These are phyloP conservation scores for Tylochromis polylepis DNA, from an alignment of 2,113 vertebrate genomes.

Conservation along the genomic window DNA sequence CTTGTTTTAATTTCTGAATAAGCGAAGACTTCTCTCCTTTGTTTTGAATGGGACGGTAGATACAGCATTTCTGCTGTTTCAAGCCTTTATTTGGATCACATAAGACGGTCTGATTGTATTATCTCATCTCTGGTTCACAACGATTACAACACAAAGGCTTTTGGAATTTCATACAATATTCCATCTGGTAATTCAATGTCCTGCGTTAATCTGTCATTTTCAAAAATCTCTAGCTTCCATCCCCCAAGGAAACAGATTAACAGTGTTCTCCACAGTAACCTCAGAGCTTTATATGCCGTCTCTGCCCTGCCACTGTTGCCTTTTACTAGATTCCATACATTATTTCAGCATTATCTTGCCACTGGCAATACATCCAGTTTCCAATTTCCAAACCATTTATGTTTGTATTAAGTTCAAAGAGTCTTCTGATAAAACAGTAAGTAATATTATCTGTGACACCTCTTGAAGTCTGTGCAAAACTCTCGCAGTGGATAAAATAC, in stretches of 20 bases:
- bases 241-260: conserved; percentile 13
- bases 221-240: background rate
- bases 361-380: background rate
- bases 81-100: background rate
- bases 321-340: background rate
- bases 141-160: background rate
- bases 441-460: conserved; percentile 26
- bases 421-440: conserved; percentile 20
- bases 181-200: background rate
- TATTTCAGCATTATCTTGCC: background rate
- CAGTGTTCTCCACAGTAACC: background rate
- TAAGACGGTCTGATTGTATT: background rate
- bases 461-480: background rate
- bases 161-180: background rate
- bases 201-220: conserved; percentile 5
- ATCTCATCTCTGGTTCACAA: background rate
- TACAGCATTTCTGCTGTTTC: background rate
- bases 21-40: background rate
- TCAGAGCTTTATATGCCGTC: background rate
- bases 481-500: background rate
- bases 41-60: background rate
- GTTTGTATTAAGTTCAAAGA: conserved; percentile 10
- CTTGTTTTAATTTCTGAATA: background rate
- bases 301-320: background rate
- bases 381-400: background rate